These are phyloP conservation scores for Archocentrus centrarchus DNA, from an alignment of 2,113 vertebrate genomes.

Conservation along the genomic window DNA sequence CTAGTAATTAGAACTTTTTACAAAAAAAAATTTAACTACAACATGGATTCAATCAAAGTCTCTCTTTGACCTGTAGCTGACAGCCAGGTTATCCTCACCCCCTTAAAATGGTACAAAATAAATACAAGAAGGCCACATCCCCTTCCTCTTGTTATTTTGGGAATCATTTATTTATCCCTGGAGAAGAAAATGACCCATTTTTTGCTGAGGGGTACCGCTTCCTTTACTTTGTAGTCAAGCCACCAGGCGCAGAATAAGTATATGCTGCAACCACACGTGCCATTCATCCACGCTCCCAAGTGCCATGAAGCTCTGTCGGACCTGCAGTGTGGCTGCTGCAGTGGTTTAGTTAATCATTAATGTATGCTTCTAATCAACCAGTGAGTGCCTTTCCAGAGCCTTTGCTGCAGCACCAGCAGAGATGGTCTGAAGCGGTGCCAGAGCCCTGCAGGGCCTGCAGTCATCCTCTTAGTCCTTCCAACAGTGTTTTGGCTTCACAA, in stretches of 20 bases:
- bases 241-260: constrained; percentile 52
- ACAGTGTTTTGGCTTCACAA: constrained; percentile 41
- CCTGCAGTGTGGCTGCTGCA: constrained; percentile 12
- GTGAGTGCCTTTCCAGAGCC: constrained; percentile 20
- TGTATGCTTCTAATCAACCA: constrained; percentile 37
- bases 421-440: constrained; percentile 51
- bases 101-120: constrained; percentile 64
- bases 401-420: constrained; percentile 47
- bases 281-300: background rate
- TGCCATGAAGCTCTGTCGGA: background rate
- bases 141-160: constrained; percentile 76
- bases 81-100: constrained; percentile 54
- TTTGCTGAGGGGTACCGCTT: constrained; percentile 70
- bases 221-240: constrained; percentile 69
- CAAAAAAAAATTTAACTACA: background rate
- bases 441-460: constrained; percentile 35
- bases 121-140: constrained; percentile 73
- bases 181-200: constrained; percentile 62
- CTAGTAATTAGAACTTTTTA: background rate
- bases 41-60: constrained; percentile 7
- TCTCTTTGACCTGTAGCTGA: constrained; percentile 53
- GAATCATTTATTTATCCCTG: constrained; percentile 77
- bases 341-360: constrained; percentile 46
- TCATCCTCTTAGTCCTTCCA: constrained; percentile 41
- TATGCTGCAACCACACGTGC: constrained; percentile 22